A percentile compares a stretch with the other conserved stretches of the same genome.
These are phyloP conservation scores for Orthonevra nobilis DNA, from an alignment of 2,888 invertebrate species.

Conservation along the genomic window DNA sequence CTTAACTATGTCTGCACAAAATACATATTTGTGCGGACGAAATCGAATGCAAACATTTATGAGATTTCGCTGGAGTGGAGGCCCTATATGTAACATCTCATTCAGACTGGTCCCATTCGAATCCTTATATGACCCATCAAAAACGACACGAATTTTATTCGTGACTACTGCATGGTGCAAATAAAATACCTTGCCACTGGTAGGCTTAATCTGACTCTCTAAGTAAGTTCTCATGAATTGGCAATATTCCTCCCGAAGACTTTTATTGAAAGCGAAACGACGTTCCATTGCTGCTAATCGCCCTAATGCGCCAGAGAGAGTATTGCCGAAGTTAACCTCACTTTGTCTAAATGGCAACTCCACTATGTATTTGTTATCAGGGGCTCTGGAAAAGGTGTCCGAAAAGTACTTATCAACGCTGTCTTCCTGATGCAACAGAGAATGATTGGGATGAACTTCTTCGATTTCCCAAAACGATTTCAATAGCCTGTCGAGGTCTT, in stretches of 20 bases:
- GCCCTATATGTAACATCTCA: conserved; percentile 35
- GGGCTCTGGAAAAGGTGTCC: background rate
- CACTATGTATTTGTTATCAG: conserved; percentile 1
- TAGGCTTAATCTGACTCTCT: background rate
- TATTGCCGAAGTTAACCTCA: background rate
- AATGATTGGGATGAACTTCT: background rate
- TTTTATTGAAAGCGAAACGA: background rate
- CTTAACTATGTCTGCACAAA: conserved; percentile 13
- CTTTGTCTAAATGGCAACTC: background rate
- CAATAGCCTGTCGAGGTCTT: background rate
- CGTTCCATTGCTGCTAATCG: background rate
- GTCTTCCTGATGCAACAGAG: background rate
- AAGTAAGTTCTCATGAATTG: background rate
- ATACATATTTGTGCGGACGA: conserved; percentile 11
- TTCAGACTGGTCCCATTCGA: conserved; percentile 18
- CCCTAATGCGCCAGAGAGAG: background rate
- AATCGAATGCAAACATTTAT: conserved; percentile 58
- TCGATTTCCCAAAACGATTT: conserved; percentile 13
- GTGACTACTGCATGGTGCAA: conserved; percentile 7
- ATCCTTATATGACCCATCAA: conserved; percentile 10
- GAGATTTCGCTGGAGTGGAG: conserved; percentile 43
- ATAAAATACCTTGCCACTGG: background rate
- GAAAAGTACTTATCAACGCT: background rate
- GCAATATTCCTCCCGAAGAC: background rate
- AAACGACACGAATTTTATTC: conserved; percentile 2